Evolutionary conservation across 2,888 invertebrate species (phyloP), one percentile per base, ranked within the genome.

Genomic region (Megaustenia siamemsis): DNA sequence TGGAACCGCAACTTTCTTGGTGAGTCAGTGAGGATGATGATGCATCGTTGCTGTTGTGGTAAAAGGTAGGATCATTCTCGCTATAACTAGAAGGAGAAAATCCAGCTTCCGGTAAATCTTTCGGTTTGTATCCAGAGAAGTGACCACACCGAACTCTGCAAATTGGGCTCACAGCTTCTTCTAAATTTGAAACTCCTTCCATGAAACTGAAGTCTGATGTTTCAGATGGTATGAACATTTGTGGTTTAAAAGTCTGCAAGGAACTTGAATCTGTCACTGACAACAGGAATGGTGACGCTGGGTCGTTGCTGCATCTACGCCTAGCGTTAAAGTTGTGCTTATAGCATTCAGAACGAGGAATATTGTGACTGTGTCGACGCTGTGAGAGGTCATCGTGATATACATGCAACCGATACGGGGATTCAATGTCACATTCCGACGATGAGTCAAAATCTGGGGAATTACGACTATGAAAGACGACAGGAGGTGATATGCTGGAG

Each of bases 121-220:
- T 32, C 0, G 56, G 43, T 24, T 4, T 32, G 32, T 66, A 38
- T 5, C 38, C 66, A 10, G 45, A 35, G 40, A 24, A 32, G 12
- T 12, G 18, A 66, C 28, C 18, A 1, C n/a, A 49, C 35, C 45
- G 75, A 21, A 24, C 56, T 10, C 32, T n/a, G 53, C 35, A 76
- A 35, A 21, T 21, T 8, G 75, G 63, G 18, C 60, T 82, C 21
- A 82, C 40, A 40, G 40, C 73, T 40, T 73, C 43, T 35, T 82
- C 83, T 0, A 77, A 32, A 1, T 45, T 69, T 18, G 78, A 78
- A 18, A 71, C 40, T 1, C 71, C 83, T 24, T 83, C 83, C 32
- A 78, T 28, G 24, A 77, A 78, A 35, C 78, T 71, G 40, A 69
- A 69, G 8, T 83, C 83, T 43, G 83, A 78, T 49, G 71, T 43